Conservation (phyloP, 1,140 invertebrate genomes). For the Watersipora subatra region DNA sequence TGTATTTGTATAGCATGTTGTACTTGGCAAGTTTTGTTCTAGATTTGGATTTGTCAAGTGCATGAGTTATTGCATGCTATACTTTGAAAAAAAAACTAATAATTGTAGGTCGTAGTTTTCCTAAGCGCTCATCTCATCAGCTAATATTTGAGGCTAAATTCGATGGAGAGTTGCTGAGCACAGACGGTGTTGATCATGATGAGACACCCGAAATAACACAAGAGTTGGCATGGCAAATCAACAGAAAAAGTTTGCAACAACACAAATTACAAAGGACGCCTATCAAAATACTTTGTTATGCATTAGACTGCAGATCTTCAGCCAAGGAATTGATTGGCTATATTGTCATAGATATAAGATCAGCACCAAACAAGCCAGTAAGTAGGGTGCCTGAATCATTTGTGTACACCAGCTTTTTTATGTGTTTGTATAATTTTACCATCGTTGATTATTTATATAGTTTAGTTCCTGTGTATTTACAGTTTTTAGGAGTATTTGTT, state of each 20-base stretch:
- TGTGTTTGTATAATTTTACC: no score
- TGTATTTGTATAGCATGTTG: no score
- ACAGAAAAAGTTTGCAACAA: conserved; percentile 41
- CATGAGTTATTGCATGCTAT: no score
- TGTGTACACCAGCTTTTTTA: not conserved
- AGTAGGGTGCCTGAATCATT: not conserved
- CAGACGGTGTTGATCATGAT: conserved; percentile 40
- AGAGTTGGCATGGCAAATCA: conserved; percentile 45
- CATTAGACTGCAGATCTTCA: conserved; percentile 24
- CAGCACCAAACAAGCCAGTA: conserved; percentile 32
- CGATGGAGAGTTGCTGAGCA: conserved; percentile 42
- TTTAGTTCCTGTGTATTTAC: no score
- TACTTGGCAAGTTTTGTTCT: no score
- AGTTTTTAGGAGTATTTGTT: no score
- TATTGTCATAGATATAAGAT: conserved; percentile 42
- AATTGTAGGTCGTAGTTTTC: conserved; percentile 39
- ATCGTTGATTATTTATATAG: no score
- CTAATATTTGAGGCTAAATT: conserved; percentile 41
- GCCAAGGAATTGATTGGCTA: conserved; percentile 41
- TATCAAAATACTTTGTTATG: conserved; percentile 43
- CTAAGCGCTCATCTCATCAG: conserved; percentile 29
- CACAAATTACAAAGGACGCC: conserved; percentile 40
- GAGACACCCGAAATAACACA: conserved; percentile 40
- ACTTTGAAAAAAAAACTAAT: no score
- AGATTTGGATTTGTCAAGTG: no score